These are phyloP conservation scores for Drosophila pegasa DNA, from an alignment of 2,888 invertebrate genomes.

Conservation along the genomic window DNA sequence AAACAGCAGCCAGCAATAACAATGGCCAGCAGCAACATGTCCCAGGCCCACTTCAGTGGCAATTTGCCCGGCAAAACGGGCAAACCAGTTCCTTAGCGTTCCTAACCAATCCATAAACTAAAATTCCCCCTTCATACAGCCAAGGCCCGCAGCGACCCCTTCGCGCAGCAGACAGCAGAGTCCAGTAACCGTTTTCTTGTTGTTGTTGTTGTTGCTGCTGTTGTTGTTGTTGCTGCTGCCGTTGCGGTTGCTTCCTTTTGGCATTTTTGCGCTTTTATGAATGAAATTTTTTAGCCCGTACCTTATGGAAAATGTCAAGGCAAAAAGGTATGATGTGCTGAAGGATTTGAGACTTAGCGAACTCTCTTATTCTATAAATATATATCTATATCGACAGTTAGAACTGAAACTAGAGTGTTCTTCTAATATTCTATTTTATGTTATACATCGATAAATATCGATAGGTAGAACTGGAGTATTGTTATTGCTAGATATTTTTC, in stretches of 20 bases:
- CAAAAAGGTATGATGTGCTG: neutral
- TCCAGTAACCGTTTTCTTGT: constrained; percentile 41
- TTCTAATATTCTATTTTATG: neutral
- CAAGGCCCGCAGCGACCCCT: constrained; percentile 1
- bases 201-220: constrained; percentile 16
- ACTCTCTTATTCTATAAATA: too few species aligned
- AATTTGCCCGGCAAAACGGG: constrained; percentile 54
- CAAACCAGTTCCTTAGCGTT: constrained; percentile 47
- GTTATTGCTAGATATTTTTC: too few species aligned
- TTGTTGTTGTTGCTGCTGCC: constrained; percentile 23
- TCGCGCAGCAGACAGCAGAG: constrained; percentile 1
- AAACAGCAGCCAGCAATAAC: constrained; percentile 43
- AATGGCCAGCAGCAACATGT: constrained; percentile 45
- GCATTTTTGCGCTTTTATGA: constrained; percentile 77
- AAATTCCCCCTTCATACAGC: neutral
- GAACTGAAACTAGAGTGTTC: too few species aligned
- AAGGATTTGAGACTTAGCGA: too few species aligned
- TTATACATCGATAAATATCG: neutral
- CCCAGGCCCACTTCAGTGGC: constrained; percentile 34
- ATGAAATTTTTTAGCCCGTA: constrained; percentile 61
- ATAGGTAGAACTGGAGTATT: too few species aligned
- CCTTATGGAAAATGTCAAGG: neutral
- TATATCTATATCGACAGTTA: too few species aligned
- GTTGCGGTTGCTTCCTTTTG: constrained; percentile 70
- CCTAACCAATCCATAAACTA: constrained; percentile 36